These are phyloP conservation scores for Lepidochrysops patricia DNA, from an alignment of 2,888 invertebrate species.

Conservation along the genomic window DNA sequence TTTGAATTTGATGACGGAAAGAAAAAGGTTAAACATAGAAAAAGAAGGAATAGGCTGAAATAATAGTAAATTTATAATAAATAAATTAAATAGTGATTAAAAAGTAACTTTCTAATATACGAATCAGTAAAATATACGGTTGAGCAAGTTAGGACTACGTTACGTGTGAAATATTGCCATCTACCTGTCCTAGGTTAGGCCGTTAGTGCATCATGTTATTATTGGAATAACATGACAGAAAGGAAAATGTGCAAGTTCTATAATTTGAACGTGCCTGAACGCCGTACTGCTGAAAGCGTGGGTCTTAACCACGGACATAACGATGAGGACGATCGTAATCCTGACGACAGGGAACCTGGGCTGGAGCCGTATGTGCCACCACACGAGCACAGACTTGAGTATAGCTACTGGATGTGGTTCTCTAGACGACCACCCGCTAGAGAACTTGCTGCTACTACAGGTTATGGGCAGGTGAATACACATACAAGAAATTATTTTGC, in stretches of 20 bases:
- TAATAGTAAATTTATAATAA: conserved; percentile 42
- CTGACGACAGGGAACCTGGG: conserved; percentile 38
- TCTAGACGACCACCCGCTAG: conserved; percentile 72
- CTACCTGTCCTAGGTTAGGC: conserved; percentile 73
- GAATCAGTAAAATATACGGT: conserved; percentile 17
- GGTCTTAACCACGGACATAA: conserved; percentile 46
- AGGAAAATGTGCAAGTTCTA: conserved; percentile 74
- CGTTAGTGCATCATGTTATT: conserved; percentile 71
- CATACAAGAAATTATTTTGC: too few relatives aligned
- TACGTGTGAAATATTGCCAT: conserved; percentile 43
- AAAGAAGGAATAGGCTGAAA: conserved; percentile 65
- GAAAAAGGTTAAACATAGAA: conserved; percentile 70
- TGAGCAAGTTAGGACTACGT: conserved; percentile 35
- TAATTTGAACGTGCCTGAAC: conserved; percentile 72
- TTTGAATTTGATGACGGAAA: conserved; percentile 73
- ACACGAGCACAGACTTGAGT: conserved; percentile 93
- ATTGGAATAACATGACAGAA: conserved; percentile 71
- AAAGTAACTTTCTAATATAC: conserved; percentile 17
- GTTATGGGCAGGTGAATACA: conserved; percentile 59
- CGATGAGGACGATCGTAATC: conserved; percentile 53
- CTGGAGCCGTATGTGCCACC: conserved; percentile 77
- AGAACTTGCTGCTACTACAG: conserved; percentile 57
- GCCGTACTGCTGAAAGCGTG: conserved; percentile 56
- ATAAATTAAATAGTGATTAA: conserved; percentile 26
- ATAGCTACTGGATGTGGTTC: conserved; percentile 95